Evolutionary conservation across 2,888 invertebrate genomes (phyloP).

Genomic region (Dexiosoma caninum): DNA sequence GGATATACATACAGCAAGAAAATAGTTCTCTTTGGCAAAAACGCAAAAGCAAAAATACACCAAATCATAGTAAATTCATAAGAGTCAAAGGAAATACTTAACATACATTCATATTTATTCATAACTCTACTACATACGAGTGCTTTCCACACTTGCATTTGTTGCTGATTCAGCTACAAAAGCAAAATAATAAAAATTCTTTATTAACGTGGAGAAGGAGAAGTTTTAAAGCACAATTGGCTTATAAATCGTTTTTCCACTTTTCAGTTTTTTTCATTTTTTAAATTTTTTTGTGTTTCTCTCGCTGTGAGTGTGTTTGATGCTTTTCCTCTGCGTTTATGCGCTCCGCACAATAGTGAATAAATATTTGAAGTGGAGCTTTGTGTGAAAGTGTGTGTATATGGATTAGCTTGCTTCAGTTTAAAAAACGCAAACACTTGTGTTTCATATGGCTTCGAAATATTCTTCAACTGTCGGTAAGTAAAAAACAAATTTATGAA

Average conservation of each 20-base stretch:
- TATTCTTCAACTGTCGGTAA: neutral
- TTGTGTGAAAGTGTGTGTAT: neutral
- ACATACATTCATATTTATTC: constrained; percentile 46
- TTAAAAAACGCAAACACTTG: constrained; percentile 29
- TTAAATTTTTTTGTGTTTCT: too few relatives aligned
- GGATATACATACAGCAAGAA: neutral
- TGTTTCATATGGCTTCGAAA: constrained; percentile 10
- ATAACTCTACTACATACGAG: constrained; percentile 11
- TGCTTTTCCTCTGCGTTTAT: constrained; percentile 7
- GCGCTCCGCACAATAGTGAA: constrained; percentile 24
- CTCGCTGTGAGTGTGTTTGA: neutral
- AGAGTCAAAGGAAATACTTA: constrained; percentile 52
- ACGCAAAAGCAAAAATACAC: constrained; percentile 20
- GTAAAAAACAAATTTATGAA: neutral
- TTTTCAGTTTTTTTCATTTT: neutral
- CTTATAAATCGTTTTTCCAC: constrained; percentile 55
- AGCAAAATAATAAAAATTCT: neutral
- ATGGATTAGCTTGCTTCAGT: constrained; percentile 9
- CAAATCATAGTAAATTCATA: constrained; percentile 49
- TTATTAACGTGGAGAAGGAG: constrained; percentile 6
- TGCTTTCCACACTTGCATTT: constrained; percentile 2
- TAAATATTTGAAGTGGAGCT: constrained; percentile 15
- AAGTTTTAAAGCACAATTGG: constrained; percentile 47
- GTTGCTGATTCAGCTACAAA: constrained; percentile 10
- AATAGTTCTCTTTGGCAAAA: neutral